Base-by-base conservation (phyloP, 2,797 vertebrate species). In the Centropyge bicolor region DNA sequence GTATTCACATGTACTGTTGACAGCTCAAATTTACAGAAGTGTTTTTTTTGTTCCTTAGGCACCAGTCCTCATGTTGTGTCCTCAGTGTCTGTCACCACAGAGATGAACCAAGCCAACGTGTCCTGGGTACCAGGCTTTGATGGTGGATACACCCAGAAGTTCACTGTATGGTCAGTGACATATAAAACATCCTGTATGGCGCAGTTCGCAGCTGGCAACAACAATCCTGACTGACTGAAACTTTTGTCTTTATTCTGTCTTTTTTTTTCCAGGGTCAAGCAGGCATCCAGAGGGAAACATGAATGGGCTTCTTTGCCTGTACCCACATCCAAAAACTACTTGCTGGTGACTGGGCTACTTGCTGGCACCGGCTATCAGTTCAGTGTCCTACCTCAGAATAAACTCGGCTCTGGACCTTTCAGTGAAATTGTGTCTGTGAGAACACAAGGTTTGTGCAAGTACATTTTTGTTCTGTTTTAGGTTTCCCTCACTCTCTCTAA, bases 101-200 rank as follows among this genome's bases (percentile, higher is more conserved):
- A 97, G 61, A 92, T 95, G 77, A 94, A 95, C 84, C 95, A 96
- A 40, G 97, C 95, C 68, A 99, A 98, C 31, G 91, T 99, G 64
- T 97, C 97, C 85, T 99, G 98, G 98, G 95, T 96, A 61, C 96
- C 97, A 0, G 97, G 98, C 1, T 99, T 98, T 70, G 98, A 99
- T 14, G 98, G 98, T 20, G 98, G 98, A 70, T 98, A 97, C 84
- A 96, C 96, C 52, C 98, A 99, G 93, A 96, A 96, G 89, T 99
- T 98, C 93, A 98, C 96, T 43, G 96, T 99, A 10, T 99, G 98
- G 98, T 99, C 93, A 86, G 94, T 92, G 64, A n/a, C 35, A 63
- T 19, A 31, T 10, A 63, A 36, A 6, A 22, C 14, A 55, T 22
- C 17, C 43, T 49, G 0, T 12, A 3, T 40, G 16, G 66, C 14